Conservation (phyloP, 1,140 invertebrate genomes). For the Ruditapes philippinarum region DNA sequence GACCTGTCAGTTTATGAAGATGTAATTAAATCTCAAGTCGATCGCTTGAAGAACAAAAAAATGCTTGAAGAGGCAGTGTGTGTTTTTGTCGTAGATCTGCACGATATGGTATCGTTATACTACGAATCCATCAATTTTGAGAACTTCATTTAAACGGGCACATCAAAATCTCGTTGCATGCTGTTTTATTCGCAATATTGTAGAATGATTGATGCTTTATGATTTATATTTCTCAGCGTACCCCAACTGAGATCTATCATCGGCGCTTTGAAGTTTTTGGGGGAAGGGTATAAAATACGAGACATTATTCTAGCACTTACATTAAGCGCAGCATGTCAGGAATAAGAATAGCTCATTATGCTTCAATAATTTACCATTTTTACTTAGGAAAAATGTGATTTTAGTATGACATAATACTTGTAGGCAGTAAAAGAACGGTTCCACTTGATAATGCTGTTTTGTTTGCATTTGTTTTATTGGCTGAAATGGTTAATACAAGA, state of each 20-base stretch:
- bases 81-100: conserved; percentile 40
- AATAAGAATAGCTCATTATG: conserved; percentile 36
- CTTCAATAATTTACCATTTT: conserved; percentile 45
- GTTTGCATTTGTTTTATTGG: conserved; percentile 36
- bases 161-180: conserved; percentile 63
- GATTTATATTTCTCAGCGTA: conserved; percentile 32
- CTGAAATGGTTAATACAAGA: not conserved
- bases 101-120: conserved; percentile 51
- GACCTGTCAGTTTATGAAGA: conserved; percentile 39
- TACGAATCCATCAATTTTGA: conserved; percentile 54
- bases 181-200: conserved; percentile 57
- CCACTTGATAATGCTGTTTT: conserved; percentile 41
- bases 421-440: conserved; percentile 26
- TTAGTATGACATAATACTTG: conserved; percentile 53
- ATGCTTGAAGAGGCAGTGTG: not conserved
- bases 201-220: conserved; percentile 55
- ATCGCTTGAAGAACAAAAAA: conserved; percentile 30
- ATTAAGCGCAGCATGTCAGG: conserved; percentile 54
- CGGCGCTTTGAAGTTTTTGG: conserved; percentile 52
- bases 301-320: conserved; percentile 48
- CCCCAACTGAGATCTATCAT: conserved; percentile 49
- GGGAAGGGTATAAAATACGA: conserved; percentile 38
- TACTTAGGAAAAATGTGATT: conserved; percentile 38
- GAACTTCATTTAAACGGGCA: conserved; percentile 52
- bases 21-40: conserved; percentile 45